Percentiles rank a stretch among this genome's conserved stretches.
Evolutionary conservation across 2,888 invertebrate genomes (phyloP).

Genomic region (Apocheima hispidaria): DNA sequence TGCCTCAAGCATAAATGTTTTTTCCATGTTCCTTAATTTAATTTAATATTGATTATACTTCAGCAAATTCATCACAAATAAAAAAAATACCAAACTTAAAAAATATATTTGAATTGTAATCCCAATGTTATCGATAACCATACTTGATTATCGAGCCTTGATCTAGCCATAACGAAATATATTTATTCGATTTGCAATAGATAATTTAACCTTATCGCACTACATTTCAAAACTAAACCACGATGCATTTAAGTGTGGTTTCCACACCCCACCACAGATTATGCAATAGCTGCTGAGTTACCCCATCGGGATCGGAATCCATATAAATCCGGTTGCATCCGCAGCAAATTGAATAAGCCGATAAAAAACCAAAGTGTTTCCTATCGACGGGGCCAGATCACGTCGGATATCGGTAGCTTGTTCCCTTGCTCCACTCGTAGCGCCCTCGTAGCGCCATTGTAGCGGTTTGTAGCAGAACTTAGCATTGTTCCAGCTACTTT

Average conservation of each 20-base stretch:
- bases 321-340: conserved; percentile 59
- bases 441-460: conserved; percentile 18
- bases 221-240: conserved; percentile 7
- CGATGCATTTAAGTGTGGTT: conserved; percentile 2
- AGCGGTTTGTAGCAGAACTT: background rate
- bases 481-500: background rate
- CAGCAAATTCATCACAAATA: background rate
- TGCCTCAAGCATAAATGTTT: no score
- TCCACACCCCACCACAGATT: conserved; percentile 10
- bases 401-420: conserved; percentile 17
- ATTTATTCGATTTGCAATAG: background rate
- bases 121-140: no score
- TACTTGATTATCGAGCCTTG: no score
- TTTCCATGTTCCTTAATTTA: no score
- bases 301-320: conserved; percentile 42
- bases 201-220: conserved; percentile 8
- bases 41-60: no score
- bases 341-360: conserved; percentile 76
- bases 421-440: conserved; percentile 2
- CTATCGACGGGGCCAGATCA: conserved; percentile 43
- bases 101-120: background rate
- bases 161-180: background rate
- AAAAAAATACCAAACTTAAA: background rate
- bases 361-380: conserved; percentile 60
- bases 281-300: background rate